phyloP scores from a whole-genome alignment of 2,888 invertebrate species.

The Hydrotaea diabolus region DNA sequence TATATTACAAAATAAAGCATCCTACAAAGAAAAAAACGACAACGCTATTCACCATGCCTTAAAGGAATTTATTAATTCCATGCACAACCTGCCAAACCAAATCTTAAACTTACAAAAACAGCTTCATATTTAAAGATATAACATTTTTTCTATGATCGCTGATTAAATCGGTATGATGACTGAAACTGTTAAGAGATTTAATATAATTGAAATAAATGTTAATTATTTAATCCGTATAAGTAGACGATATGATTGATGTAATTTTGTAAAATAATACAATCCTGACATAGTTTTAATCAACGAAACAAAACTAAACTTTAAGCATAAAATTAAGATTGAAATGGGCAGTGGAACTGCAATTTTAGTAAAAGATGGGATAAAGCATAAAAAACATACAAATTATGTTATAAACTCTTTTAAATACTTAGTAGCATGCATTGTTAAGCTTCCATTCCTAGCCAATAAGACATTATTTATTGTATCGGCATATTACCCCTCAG shows the following conservation, averaged over 20 bases:
- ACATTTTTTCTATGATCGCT: conserved; percentile 35
- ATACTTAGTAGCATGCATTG: background rate
- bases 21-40: background rate
- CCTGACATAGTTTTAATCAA: background rate
- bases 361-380: background rate
- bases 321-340: background rate
- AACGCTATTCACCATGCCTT: background rate
- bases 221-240: conserved; percentile 46
- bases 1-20: background rate
- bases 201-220: conserved; percentile 21
- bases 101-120: conserved; percentile 48
- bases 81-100: conserved; percentile 48
- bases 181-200: conserved; percentile 38
- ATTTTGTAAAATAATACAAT: background rate
- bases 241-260: conserved; percentile 17
- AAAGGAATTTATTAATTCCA: background rate
- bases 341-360: background rate
- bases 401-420: background rate
- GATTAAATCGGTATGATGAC: background rate
- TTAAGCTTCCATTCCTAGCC: background rate
- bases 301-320: background rate
- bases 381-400: background rate
- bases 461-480: background rate
- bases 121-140: conserved; percentile 31
- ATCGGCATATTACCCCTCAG: background rate